Evolutionary conservation across 2,888 invertebrate species (phyloP), one percentile per base, ranked within the genome.

Genomic region (Petrolisthes manimaculis): DNA sequence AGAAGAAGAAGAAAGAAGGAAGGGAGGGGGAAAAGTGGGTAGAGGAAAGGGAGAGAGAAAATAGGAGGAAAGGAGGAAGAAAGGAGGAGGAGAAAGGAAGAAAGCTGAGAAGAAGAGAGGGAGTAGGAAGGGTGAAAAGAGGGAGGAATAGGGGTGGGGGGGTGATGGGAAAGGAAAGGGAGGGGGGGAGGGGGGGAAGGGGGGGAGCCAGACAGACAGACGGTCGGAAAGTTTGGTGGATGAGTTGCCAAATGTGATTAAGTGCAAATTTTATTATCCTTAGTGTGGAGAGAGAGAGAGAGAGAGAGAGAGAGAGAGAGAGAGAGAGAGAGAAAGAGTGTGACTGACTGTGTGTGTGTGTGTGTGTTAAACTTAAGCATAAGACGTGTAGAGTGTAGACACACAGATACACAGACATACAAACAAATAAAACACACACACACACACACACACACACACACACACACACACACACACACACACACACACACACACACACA

Each of bases 261-360:
- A n/a, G n/a, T n/a, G n/a, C n/a, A n/a, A n/a, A n/a, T n/a, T n/a
- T n/a, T n/a, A n/a, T n/a, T n/a, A n/a, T n/a, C n/a, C n/a, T n/a
- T n/a, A n/a, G n/a, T n/a, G n/a, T n/a, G n/a, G n/a, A 61, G 14
- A 14, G 61, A 61, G 6, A 61, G 14, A 61, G 61, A 61, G 61
- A 61, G 61, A 61, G 61, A 61, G 61, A 61, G 61, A 61, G 61
- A 61, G 61, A 61, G 61, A 61, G 61, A 61, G 61, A 61, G 61
- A 61, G 61, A 61, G 61, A 61, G 61, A 61, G 61, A 61, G 61
- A 61, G 61, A 61, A 14, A 14, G 61, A 61, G 61, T 9, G 61
- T 61, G n/a, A n/a, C n/a, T n/a, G n/a, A n/a, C n/a, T n/a, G n/a
- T n/a, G n/a, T n/a, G n/a, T n/a, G n/a, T n/a, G n/a, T n/a, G n/a